Conservation (phyloP, 2,888 invertebrate genomes). For the Stratiomys singularior region DNA sequence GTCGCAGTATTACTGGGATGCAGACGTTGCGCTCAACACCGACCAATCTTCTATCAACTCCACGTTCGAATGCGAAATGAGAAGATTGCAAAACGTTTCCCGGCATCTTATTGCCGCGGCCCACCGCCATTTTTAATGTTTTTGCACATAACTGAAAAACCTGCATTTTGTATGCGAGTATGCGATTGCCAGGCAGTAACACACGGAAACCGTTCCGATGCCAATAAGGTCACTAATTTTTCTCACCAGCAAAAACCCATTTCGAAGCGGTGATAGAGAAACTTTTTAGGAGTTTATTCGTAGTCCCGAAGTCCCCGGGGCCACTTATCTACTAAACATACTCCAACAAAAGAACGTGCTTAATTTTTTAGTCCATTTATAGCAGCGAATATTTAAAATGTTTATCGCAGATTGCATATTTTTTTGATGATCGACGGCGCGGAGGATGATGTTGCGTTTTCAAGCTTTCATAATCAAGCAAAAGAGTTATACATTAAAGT, state of each 20-base stretch:
- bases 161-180: neutral
- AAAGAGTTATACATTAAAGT: too few species aligned
- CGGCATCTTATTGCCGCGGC: neutral
- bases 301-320: too few species aligned
- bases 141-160: neutral
- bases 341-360: too few species aligned
- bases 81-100: neutral
- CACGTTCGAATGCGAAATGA: neutral
- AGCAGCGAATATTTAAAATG: too few species aligned
- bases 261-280: neutral
- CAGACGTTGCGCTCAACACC: neutral
- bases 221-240: neutral
- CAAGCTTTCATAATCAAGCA: too few species aligned
- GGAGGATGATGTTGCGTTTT: too few species aligned
- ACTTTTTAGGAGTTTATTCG: too few species aligned
- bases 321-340: too few species aligned
- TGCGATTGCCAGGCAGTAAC: conserved; percentile 6
- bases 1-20: neutral
- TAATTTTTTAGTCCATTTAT: too few species aligned
- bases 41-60: neutral
- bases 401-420: too few species aligned
- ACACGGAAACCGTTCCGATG: neutral
- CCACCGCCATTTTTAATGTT: neutral
- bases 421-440: too few species aligned
- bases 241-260: neutral